Evolutionary conservation across 2,888 invertebrate species (phyloP).

Genomic region (Polymixis flavicincta): DNA sequence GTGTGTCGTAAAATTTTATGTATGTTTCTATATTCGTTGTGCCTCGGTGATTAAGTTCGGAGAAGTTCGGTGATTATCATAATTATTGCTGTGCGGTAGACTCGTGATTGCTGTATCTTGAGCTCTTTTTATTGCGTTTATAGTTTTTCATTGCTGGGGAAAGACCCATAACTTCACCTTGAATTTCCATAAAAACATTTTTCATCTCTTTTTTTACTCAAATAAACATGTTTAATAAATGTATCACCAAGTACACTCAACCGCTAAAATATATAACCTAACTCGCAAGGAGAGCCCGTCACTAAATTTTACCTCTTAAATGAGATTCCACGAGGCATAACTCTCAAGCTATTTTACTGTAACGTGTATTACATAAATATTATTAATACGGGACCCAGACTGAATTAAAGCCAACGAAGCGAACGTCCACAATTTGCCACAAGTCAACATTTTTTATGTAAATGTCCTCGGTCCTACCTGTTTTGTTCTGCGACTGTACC

Average conservation of each 20-base stretch:
- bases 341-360: conserved; percentile 67
- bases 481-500: conserved; percentile 51
- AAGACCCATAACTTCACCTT: conserved; percentile 1
- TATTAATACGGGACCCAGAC: conserved; percentile 74
- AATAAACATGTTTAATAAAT: not conserved
- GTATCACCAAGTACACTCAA: conserved; percentile 11
- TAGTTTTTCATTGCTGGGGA: not conserved
- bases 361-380: conserved; percentile 74
- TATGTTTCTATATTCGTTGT: conserved; percentile 58
- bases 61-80: conserved; percentile 60
- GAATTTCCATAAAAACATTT: conserved; percentile 5
- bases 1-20: conserved; percentile 66
- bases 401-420: conserved; percentile 78
- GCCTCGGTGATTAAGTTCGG: conserved; percentile 53
- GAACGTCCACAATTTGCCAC: conserved; percentile 77
- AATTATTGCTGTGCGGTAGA: conserved; percentile 45
- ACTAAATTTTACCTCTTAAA: conserved; percentile 64
- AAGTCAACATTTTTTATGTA: conserved; percentile 79
- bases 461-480: conserved; percentile 70
- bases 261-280: conserved; percentile 27
- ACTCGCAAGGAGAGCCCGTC: conserved; percentile 40
- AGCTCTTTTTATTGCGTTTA: conserved; percentile 18
- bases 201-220: not conserved
- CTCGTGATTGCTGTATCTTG: conserved; percentile 6
- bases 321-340: conserved; percentile 68